phyloP scores from a whole-genome alignment of 2,888 invertebrate species.

The Anagyrus pseudococci region DNA sequence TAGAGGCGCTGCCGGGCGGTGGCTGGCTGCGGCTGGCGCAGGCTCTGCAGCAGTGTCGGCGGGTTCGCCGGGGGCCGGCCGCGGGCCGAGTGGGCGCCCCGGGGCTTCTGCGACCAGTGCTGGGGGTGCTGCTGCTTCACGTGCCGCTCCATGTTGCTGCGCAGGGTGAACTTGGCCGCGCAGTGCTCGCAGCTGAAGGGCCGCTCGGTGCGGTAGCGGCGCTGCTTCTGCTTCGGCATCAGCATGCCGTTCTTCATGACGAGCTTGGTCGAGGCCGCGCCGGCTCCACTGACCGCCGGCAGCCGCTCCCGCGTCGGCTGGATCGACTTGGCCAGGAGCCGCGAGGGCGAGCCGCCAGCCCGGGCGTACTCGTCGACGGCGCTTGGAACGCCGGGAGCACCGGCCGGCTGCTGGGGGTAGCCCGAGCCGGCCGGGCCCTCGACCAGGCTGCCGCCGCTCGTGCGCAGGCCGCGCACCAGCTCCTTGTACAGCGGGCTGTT shows the following conservation, averaged over 20 bases:
- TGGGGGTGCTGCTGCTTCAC: slow-evolving; percentile 94
- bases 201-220: slow-evolving; percentile 87
- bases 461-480: slow-evolving; percentile 71
- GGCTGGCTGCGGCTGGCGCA: slow-evolving; percentile 9
- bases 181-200: slow-evolving; percentile 92
- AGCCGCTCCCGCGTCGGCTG: slow-evolving; percentile 42
- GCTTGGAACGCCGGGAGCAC: slow-evolving; percentile 4
- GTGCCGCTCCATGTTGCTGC: slow-evolving; percentile 95
- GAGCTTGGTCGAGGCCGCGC: slow-evolving; percentile 72
- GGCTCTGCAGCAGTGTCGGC: slow-evolving; percentile 46
- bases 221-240: slow-evolving; percentile 91
- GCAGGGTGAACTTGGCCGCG: slow-evolving; percentile 85
- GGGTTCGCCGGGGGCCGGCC: slow-evolving; percentile 63
- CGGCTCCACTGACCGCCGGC: slow-evolving; percentile 22
- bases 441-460: slow-evolving; percentile 72
- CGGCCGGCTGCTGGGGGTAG: slow-evolving; percentile 2
- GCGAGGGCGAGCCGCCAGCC: slow-evolving; percentile 41
- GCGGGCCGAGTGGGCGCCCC: slow-evolving; percentile 66
- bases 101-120: slow-evolving; percentile 82
- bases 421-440: slow-evolving; percentile 51
- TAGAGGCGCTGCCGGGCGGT: slow-evolving; percentile 2
- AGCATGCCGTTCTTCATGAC: slow-evolving; percentile 89
- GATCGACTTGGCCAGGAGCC: slow-evolving; percentile 7
- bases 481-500: slow-evolving; percentile 74
- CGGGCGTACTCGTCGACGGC: slow-evolving; percentile 43